Conservation (phyloP, 1,140 invertebrate genomes). For the Propsilocerus akamusi region DNA sequence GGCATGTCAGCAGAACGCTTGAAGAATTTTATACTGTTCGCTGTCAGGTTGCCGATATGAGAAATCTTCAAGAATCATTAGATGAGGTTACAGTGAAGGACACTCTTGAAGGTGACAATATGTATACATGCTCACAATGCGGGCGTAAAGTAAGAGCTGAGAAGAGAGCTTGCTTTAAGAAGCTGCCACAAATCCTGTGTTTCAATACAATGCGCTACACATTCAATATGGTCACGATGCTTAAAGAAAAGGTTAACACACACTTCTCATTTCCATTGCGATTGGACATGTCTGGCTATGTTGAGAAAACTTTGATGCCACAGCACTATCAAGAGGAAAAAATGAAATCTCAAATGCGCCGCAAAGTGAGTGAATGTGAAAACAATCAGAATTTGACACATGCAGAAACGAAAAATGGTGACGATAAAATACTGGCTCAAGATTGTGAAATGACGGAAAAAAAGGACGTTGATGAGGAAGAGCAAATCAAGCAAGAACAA, state of each 20-base stretch:
- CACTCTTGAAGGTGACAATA: constrained; percentile 89
- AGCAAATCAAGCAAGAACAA: constrained; percentile 7
- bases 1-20: constrained; percentile 79
- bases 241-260: constrained; percentile 93
- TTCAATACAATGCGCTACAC: constrained; percentile 98
- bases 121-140: constrained; percentile 93
- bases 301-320: constrained; percentile 83
- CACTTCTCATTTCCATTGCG: constrained; percentile 91
- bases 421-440: not conserved
- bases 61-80: constrained; percentile 83
- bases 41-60: constrained; percentile 91
- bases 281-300: constrained; percentile 86
- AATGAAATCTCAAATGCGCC: not conserved
- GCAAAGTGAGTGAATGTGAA: constrained; percentile 11
- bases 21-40: constrained; percentile 94
- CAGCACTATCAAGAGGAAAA: constrained; percentile 49
- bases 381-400: too few relatives aligned
- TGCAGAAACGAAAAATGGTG: not conserved
- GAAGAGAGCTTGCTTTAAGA: constrained; percentile 88
- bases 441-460: not conserved
- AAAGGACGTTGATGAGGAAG: not conserved
- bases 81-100: constrained; percentile 94
- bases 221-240: constrained; percentile 94
- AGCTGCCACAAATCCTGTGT: constrained; percentile 79
- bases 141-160: constrained; percentile 87